Base-by-base conservation (phyloP, 2,888 invertebrate species). In the Eucriotettix oculatus region DNA sequence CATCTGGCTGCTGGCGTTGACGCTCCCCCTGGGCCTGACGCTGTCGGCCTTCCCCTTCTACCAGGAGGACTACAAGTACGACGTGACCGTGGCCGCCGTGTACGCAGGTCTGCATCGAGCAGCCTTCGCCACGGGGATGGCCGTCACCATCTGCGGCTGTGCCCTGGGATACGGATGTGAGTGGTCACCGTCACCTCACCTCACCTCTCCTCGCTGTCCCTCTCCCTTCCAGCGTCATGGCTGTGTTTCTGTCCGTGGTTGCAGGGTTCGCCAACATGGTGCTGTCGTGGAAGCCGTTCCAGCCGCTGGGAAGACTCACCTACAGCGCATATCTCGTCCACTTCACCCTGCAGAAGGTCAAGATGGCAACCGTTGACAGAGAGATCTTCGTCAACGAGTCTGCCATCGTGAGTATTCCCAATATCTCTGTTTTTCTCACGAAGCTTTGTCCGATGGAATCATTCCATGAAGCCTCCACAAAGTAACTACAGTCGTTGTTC, bases 321-420 rank as follows among this genome's bases (percentile, higher is more conserved):
- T 58, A 43, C 58, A 17, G 42, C 58, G 54, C 44, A 12, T 58
- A 54, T 43, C 58, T 58, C 42, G 58, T 54, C 54, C 58, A 58
- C 54, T 16, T 58, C 53, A 43, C 58, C 10, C 42, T 58, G 16
- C 54, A 54, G 54, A 42, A 42, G 58, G 12, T 42, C 48, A 16
- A 54, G 43, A 29, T 17, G 12, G 58, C 42, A 1, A 42, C 42
- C 10, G 16, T 55, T 9, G n/a, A 41, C 29, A 41, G 1, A 7
- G 14, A 12, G 41, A 11, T 29, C 9, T 41, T n/a, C 41, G n/a
- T 55, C 40, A 16, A n/a, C 40, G 55, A 55, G n/a, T 48, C 48
- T 48, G 14, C 12, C 48, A n/a, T 48, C 1, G 48, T 48, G 12
- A 14, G 48, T 48, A 48, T 48, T 14, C 48, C 48, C 9, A 7